Evolutionary conservation across 2,113 vertebrate genomes (phyloP).

Genomic region (Oncorhynchus keta): DNA sequence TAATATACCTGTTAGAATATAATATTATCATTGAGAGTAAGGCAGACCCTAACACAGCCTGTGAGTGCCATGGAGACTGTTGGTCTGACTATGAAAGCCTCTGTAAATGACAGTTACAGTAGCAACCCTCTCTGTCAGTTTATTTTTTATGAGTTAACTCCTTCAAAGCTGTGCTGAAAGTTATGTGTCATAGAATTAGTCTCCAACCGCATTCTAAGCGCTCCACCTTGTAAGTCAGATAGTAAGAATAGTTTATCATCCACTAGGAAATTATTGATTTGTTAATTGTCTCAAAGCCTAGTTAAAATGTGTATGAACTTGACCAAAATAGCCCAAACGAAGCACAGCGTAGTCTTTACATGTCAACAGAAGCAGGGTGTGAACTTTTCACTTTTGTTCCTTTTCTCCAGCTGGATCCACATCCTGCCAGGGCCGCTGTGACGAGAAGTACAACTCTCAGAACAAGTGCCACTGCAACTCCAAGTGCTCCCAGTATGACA

Average conservation of each 20-base stretch:
- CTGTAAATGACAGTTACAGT: slow-evolving; percentile 55
- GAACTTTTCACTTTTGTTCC: no score
- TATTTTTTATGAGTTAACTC: neutral
- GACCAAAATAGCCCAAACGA: no score
- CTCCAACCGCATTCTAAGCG: no score
- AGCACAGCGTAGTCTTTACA: no score
- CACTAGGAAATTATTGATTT: no score
- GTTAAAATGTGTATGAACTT: no score
- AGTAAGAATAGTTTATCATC: no score
- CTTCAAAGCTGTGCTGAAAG: slow-evolving; percentile 36
- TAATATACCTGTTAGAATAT: slow-evolving; percentile 56
- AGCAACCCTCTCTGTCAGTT: neutral
- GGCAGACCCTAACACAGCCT: slow-evolving; percentile 54
- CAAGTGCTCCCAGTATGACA: slow-evolving; percentile 58
- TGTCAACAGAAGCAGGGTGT: no score
- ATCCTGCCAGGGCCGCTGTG: slow-evolving; percentile 81
- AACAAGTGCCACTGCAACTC: slow-evolving; percentile 80
- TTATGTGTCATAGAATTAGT: no score
- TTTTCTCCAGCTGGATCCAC: no score
- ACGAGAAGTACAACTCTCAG: slow-evolving; percentile 68
- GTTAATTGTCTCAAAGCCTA: no score
- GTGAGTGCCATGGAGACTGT: slow-evolving; percentile 64
- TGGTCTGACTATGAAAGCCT: slow-evolving; percentile 63
- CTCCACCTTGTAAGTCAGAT: no score
- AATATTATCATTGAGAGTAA: slow-evolving; percentile 58